Base-by-base conservation (phyloP, 2,113 vertebrate genomes). In the Malurus cyaneus region DNA sequence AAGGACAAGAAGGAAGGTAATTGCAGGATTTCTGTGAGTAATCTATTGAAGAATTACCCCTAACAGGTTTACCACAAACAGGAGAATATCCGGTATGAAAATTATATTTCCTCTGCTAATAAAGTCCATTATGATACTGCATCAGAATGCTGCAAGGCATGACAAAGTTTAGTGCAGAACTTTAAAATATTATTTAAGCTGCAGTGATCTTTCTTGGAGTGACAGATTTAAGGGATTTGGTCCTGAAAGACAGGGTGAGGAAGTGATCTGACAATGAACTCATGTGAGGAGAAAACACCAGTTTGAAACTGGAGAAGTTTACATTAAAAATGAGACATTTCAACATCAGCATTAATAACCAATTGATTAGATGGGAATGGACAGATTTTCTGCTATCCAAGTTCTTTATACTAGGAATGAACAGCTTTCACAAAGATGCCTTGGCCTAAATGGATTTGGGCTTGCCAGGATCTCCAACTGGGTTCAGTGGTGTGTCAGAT, bases 101-200 rank as follows among this genome's bases (percentile, higher is more conserved):
- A 67, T 57, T 7, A 28, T 19, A 34, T 49, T 94, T 15, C 39
- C 5, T 60, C 23, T 92, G 54, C 42, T 94, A 12, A 3, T 36
- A 18, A 50, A 0, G 0, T 62, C 62, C 24, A 17, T 53, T 13
- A 11, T 57, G 73, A 14, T 69, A 5, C 11, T 59, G 36, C 17
- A 14, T 65, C 28, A 29, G 56, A 65, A 70, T 53, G 12, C 62
- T 83, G 76, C 59, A 41, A 86, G 44, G 23, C 7, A 0, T 49
- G 24, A 28, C 11, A 46, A 62, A 71, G 47, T 54, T 50, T 4
- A 1, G 12, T 86, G 57, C 7, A 23, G 54, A 86, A 14, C 36
- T 80, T 59, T 11, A 56, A 44, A 61, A 34, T 76, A 14, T 20
- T 23, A 39, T 34, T 86, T 56, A 44, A 88, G 18, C 12, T 94